These are phyloP conservation scores for Cotesia glomerata DNA, from an alignment of 1,140 invertebrate species.

Conservation along the genomic window DNA sequence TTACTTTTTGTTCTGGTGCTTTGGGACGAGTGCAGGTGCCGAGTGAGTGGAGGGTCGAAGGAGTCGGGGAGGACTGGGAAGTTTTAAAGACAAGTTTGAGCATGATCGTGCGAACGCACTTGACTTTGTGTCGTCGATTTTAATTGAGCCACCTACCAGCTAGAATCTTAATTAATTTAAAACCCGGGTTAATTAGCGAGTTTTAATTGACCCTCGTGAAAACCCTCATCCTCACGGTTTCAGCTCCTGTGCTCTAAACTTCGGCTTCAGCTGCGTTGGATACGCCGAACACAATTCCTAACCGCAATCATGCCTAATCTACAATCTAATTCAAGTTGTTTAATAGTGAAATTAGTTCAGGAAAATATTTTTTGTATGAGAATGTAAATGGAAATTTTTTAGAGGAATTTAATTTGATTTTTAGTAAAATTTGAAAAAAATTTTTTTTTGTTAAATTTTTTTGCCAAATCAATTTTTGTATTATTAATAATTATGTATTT, in stretches of 20 bases:
- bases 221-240: conserved; percentile 9
- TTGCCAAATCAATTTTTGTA: too few relatives aligned
- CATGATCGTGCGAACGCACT: conserved; percentile 31
- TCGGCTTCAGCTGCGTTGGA: not conserved
- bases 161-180: conserved; percentile 34
- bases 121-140: conserved; percentile 28
- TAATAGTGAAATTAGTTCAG: too few relatives aligned
- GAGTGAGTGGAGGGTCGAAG: too few relatives aligned
- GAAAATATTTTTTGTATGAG: too few relatives aligned
- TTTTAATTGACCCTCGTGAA: conserved; percentile 34
- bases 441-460: too few relatives aligned
- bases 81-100: not conserved
- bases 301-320: not conserved
- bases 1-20: not conserved
- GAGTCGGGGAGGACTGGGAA: too few relatives aligned
- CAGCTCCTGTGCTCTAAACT: not conserved
- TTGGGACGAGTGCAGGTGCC: not conserved
- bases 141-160: conserved; percentile 28
- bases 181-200: conserved; percentile 35
- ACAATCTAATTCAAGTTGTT: too few relatives aligned
- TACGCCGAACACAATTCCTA: conserved; percentile 1
- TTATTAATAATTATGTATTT: too few relatives aligned
- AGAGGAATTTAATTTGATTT: too few relatives aligned
- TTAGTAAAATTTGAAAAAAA: too few relatives aligned
- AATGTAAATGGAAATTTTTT: too few relatives aligned